phyloP scores from a whole-genome alignment of 2,888 invertebrate genomes.

The Herminia tarsipennalis region DNA sequence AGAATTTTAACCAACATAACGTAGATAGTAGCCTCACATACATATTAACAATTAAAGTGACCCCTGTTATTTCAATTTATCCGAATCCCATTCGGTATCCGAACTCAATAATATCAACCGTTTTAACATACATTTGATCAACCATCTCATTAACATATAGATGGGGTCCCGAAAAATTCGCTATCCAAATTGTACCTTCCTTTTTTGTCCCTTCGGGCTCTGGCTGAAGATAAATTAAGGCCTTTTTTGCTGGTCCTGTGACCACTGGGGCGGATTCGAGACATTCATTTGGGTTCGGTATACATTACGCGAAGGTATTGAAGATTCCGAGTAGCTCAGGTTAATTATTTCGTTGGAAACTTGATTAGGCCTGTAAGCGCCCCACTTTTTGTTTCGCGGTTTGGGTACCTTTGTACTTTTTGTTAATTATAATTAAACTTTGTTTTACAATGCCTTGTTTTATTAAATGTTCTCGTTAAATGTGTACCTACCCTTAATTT shows the following conservation, averaged over 20 bases:
- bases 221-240: constrained; percentile 63
- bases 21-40: constrained; percentile 5
- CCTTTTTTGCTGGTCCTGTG: constrained; percentile 54
- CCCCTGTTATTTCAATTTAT: constrained; percentile 62
- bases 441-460: constrained; percentile 35
- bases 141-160: constrained; percentile 70
- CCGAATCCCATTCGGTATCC: constrained; percentile 42
- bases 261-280: constrained; percentile 53
- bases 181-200: constrained; percentile 62
- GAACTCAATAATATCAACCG: constrained; percentile 58
- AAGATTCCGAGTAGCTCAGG: constrained; percentile 50
- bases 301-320: constrained; percentile 52
- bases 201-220: constrained; percentile 58
- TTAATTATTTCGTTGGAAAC: constrained; percentile 54
- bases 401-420: constrained; percentile 32
- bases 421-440: constrained; percentile 43
- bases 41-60: constrained; percentile 45
- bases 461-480: constrained; percentile 22
- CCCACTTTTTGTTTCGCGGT: constrained; percentile 40
- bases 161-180: constrained; percentile 61
- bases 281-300: constrained; percentile 56
- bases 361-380: constrained; percentile 39
- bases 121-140: constrained; percentile 72
- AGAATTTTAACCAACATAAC: no score
- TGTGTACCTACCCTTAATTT: constrained; percentile 22